Percentiles rank a stretch among this genome's conserved stretches.
Conservation (phyloP, 2,797 vertebrate species). For the Rhabdophis nuchalis region DNA sequence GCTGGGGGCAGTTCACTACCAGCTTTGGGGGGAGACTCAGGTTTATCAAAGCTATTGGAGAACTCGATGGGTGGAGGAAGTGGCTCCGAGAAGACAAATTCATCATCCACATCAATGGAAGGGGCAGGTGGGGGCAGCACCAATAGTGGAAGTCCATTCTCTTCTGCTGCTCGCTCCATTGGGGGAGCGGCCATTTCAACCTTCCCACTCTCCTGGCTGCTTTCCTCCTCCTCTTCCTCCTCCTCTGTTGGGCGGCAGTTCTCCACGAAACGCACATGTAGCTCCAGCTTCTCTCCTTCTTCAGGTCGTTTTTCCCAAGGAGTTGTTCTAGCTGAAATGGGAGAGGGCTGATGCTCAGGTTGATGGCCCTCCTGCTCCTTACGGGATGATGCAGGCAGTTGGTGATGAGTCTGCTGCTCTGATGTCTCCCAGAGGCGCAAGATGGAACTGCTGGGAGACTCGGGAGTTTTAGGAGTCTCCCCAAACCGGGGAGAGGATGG, state of each 20-base stretch:
- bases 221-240: constrained; percentile 17
- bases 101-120: constrained; percentile 87
- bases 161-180: constrained; percentile 53
- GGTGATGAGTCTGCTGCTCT: constrained; percentile 37
- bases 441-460: constrained; percentile 49
- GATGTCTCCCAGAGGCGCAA: constrained; percentile 62
- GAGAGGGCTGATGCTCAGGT: constrained; percentile 69
- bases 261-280: constrained; percentile 68
- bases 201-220: constrained; percentile 15
- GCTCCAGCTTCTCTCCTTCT: constrained; percentile 75
- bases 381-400: constrained; percentile 32
- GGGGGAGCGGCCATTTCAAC: constrained; percentile 10
- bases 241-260: constrained; percentile 61
- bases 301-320: constrained; percentile 69
- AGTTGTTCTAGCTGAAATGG: constrained; percentile 56
- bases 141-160: constrained; percentile 76
- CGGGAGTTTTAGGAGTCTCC: constrained; percentile 34
- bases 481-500: constrained; percentile 42
- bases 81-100: constrained; percentile 87
- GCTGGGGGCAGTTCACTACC: constrained; percentile 43
- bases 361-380: constrained; percentile 36
- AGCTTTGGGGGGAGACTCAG: constrained; percentile 62
- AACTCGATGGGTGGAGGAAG: constrained; percentile 89
- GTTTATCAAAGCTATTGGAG: constrained; percentile 87
- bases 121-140: constrained; percentile 88